phyloP scores from a whole-genome alignment of 2,888 invertebrate genomes.

The Cryptops parisi region DNA sequence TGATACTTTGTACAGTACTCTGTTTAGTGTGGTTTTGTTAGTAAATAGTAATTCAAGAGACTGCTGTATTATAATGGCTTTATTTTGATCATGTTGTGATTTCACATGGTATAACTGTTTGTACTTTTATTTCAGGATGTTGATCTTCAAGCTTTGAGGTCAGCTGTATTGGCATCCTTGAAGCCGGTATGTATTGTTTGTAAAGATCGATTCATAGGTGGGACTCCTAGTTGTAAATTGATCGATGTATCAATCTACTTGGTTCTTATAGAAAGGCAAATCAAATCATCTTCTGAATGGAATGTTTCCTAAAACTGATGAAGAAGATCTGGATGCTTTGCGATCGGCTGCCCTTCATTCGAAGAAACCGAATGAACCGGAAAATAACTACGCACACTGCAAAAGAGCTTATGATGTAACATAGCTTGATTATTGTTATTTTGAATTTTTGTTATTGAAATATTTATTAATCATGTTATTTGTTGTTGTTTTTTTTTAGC shows the following conservation, averaged over 20 bases:
- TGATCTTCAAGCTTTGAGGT: conserved; percentile 14
- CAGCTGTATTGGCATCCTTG: conserved; percentile 13
- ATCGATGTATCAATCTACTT: no score
- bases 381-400: no score
- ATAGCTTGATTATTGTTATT: not conserved
- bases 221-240: no score
- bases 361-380: not conserved
- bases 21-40: no score
- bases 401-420: no score
- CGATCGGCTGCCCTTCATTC: conserved; percentile 13
- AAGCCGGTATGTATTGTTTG: conserved; percentile 14
- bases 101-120: no score
- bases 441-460: not conserved
- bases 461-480: not conserved
- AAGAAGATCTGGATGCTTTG: conserved; percentile 12
- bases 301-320: not conserved
- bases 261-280: not conserved
- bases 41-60: no score
- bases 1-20: no score
- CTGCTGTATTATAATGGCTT: no score
- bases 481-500: not conserved
- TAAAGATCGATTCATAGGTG: no score
- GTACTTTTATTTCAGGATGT: conserved; percentile 10
- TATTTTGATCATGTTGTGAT: no score
- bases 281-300: not conserved